Percentiles rank a stretch among this genome's conserved stretches.
Evolutionary conservation across 2,888 invertebrate species (phyloP).

Genomic region (Lysandra bellargus): DNA sequence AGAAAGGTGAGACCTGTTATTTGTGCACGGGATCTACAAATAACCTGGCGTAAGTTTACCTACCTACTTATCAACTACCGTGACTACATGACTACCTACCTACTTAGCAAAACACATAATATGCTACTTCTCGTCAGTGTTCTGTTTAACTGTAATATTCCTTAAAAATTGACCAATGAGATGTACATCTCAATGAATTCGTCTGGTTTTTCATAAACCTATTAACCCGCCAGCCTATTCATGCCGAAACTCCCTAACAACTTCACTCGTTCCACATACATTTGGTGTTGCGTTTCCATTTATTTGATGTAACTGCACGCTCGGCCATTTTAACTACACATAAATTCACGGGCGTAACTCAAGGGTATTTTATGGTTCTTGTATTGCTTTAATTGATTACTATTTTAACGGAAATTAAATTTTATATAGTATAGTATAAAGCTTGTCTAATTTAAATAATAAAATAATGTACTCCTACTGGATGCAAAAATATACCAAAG

Average conservation of each 20-base stretch:
- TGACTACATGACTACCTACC: no score
- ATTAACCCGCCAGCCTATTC: not conserved
- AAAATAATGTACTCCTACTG: no score
- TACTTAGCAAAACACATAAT: no score
- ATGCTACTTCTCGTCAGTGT: no score
- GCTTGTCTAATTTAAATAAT: no score
- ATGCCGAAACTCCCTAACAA: not conserved
- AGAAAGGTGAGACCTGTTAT: no score
- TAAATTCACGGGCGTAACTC: not conserved
- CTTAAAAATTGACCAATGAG: not conserved
- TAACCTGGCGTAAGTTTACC: no score
- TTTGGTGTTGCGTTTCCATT: not conserved
- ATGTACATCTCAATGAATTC: no score
- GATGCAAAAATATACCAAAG: no score
- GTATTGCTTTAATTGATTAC: not conserved
- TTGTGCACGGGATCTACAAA: no score
- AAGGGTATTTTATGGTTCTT: not conserved
- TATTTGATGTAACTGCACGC: not conserved
- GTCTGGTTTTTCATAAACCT: not conserved
- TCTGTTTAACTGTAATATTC: no score
- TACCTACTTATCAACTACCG: no score
- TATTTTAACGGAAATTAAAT: not conserved
- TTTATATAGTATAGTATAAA: not conserved
- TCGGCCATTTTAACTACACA: not conserved
- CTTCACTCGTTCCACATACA: not conserved